A percentile compares a stretch with the other conserved stretches of the same genome.
These are phyloP conservation scores for Neodiprion fabricii DNA, from an alignment of 1,140 invertebrate species.

Conservation along the genomic window DNA sequence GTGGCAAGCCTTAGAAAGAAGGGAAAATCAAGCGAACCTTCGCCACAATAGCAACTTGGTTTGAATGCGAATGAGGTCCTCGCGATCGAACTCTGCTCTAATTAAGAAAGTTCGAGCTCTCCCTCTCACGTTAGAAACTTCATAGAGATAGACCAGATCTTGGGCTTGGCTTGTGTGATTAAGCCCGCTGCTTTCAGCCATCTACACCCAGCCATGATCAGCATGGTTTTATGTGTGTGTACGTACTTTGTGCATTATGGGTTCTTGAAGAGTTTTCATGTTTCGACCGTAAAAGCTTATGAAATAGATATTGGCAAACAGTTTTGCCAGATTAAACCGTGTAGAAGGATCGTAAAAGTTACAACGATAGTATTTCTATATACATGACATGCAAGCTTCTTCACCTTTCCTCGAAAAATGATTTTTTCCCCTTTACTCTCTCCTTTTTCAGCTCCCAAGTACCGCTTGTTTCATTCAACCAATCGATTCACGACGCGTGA, in stretches of 20 bases:
- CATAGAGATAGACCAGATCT: background rate
- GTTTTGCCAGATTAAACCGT: background rate
- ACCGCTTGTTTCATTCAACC: no score
- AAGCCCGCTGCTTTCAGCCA: background rate
- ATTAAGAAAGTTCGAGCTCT: background rate
- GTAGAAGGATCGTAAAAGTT: background rate
- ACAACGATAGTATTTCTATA: background rate
- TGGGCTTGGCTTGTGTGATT: background rate
- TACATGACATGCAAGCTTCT: no score
- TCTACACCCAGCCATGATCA: background rate
- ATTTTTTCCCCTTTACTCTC: no score
- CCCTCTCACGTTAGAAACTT: background rate
- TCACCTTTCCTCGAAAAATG: no score
- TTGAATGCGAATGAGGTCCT: slow-evolving; percentile 5
- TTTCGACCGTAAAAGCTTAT: background rate
- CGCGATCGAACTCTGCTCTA: background rate
- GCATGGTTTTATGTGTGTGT: no score
- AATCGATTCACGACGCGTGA: no score
- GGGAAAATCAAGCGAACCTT: background rate
- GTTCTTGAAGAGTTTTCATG: background rate
- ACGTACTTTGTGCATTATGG: no score
- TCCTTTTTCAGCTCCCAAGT: no score
- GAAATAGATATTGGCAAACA: slow-evolving; percentile 7
- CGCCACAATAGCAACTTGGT: background rate
- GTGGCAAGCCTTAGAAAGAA: background rate